A percentile compares a stretch with the other conserved stretches of the same genome.
These are phyloP conservation scores for Nestor notabilis DNA, from an alignment of 2,113 vertebrate genomes.

Conservation along the genomic window DNA sequence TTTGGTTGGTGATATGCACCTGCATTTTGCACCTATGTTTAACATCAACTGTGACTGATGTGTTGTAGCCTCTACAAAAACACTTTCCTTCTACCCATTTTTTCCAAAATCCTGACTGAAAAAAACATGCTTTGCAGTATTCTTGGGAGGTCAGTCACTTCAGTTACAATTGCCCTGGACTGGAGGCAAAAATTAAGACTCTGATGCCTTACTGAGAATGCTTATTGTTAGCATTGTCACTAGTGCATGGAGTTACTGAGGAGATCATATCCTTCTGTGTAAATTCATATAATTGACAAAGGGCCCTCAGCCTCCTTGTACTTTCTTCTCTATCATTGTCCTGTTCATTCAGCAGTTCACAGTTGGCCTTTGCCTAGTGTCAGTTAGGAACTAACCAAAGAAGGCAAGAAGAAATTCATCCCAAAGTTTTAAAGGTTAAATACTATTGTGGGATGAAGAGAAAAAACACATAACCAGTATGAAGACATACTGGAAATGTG, in stretches of 20 bases:
- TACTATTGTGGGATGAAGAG: not conserved
- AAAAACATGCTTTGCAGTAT: not conserved
- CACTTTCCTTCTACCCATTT: not conserved
- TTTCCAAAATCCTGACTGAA: not conserved
- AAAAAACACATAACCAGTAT: fast-evolving
- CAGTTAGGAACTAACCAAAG: not conserved
- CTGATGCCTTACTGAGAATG: not conserved
- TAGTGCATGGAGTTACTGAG: not conserved
- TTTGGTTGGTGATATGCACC: not conserved
- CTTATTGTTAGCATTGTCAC: not conserved
- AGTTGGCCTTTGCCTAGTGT: not conserved
- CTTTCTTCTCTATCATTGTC: not conserved
- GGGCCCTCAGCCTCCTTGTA: not conserved
- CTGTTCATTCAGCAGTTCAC: not conserved
- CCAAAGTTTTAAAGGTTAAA: constrained; percentile 4
- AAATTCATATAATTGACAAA: not conserved
- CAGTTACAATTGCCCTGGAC: not conserved
- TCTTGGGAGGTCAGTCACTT: not conserved
- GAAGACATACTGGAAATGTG: not conserved
- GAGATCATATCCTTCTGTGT: not conserved
- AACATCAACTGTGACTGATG: not conserved
- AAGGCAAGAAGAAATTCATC: not conserved
- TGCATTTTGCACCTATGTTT: not conserved
- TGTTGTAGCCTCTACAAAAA: not conserved
- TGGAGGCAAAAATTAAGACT: not conserved